Base-by-base conservation (phyloP, 1,140 invertebrate genomes). In the Brachionus angularis region DNA sequence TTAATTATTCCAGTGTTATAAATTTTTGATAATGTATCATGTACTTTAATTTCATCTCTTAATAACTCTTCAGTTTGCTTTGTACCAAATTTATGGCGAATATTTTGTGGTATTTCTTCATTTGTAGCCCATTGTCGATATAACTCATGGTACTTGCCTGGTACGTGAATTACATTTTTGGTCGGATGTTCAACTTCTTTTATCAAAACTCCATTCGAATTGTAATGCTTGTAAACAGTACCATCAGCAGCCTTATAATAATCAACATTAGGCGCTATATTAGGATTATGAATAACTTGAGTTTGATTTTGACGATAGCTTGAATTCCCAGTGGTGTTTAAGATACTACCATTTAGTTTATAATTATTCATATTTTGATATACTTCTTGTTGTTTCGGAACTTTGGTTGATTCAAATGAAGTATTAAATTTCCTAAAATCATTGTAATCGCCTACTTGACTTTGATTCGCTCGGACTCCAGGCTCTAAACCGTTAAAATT, bases 111-210 rank as follows among this genome's bases (percentile, higher is more conserved):
- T 21, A 67, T 50, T 31, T 67, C 62, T 21, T 36, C 27, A 16
- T 23, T 58, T 5, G 27, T 16, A 18, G 31, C 27, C 62, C 42
- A 47, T 29, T 67, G 62, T 36, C 62, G 33, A n/a, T 67, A 67
- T 8, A 50, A 25, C 23, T 50, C 42, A 27, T 67, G 62, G 14
- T 67, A 50, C 12, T 47, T 46, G 8, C 62, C 62, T 12, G 62
- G 62, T 34, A 67, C 42, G 23, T 67, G 62, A 47, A 67, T 67
- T 3, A 67, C 62, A 67, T 67, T 67, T 36, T 67, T 46, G 8
- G 42, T 34, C 8, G 62, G 62, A 67, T 47, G 47, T 12, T 36
- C 39, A 10, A 34, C 33, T n/a, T 58, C 53, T 36, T 21, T 58
- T 18, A 34, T 58, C 4, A 58, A 21, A 5, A 31, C 53, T 39